A percentile compares a stretch with the other conserved stretches of the same genome.
phyloP scores from a whole-genome alignment of 2,113 vertebrate species.

The Chauna torquata region DNA sequence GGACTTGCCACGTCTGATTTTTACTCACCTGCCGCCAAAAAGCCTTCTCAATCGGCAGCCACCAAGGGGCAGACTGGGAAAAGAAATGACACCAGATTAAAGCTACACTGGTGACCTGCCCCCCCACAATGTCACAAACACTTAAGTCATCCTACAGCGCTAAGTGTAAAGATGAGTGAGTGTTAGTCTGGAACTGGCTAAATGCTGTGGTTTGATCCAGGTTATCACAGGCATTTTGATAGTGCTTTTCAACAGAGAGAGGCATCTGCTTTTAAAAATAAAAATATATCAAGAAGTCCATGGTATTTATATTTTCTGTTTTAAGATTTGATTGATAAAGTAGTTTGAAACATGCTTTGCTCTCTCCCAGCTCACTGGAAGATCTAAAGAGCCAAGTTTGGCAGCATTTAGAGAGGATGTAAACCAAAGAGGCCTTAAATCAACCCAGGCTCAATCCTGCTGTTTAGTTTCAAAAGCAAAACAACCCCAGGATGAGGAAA shows the following conservation, averaged over 20 bases:
- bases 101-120: not conserved
- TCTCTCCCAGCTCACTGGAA: not conserved
- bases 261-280: not conserved
- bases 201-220: not conserved
- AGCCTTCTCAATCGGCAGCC: constrained; percentile 88
- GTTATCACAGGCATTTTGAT: not conserved
- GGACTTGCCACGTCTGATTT: rapidly evolving
- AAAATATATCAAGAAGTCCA: not conserved
- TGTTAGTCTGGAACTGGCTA: not conserved
- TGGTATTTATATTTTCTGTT: not conserved
- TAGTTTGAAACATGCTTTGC: not conserved
- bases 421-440: not conserved
- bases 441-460: not conserved
- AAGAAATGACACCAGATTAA: not conserved
- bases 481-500: not conserved
- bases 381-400: not conserved
- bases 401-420: not conserved
- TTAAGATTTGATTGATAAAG: not conserved
- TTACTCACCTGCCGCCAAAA: constrained; percentile 92
- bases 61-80: constrained; percentile 90
- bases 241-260: not conserved
- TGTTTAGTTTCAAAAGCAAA: not conserved
- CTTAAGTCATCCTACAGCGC: not conserved
- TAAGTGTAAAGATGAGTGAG: rapidly evolving
- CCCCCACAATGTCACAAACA: rapidly evolving